Percentiles rank a stretch among this genome's conserved stretches.
Conservation (phyloP, 37 sponge, comb jelly and placozoan genomes). For the Axinella damicornis region DNA sequence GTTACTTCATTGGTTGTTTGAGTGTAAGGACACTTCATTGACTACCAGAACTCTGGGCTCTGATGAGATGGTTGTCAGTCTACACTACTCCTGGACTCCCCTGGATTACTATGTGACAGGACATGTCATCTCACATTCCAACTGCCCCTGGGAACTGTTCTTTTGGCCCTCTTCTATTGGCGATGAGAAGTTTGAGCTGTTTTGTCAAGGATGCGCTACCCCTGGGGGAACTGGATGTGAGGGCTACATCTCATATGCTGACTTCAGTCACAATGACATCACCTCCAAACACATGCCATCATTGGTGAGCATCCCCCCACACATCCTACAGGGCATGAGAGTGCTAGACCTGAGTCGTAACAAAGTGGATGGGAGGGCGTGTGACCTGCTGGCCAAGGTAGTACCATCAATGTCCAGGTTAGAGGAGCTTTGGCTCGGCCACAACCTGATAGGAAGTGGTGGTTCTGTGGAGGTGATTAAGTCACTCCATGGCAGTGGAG, state of each 20-base stretch:
- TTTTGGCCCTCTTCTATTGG: not conserved
- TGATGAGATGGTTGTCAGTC: not conserved
- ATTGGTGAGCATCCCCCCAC: not conserved
- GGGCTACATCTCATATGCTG: not conserved
- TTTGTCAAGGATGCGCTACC: not conserved
- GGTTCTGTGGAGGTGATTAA: slow-evolving; percentile 7
- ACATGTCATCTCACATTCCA: not conserved
- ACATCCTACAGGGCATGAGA: not conserved
- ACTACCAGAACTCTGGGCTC: slow-evolving; percentile 7
- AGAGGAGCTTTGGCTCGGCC: not conserved
- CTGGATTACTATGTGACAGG: slow-evolving; percentile 4
- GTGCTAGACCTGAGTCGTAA: not conserved
- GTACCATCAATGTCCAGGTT: not conserved
- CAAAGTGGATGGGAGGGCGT: slow-evolving; percentile 4
- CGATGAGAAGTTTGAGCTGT: not conserved
- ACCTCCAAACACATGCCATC: not conserved
- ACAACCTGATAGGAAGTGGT: slow-evolving; percentile 16
- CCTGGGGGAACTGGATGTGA: not conserved
- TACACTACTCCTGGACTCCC: slow-evolving; percentile 4
- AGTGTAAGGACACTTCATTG: not conserved
- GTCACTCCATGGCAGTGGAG: not conserved
- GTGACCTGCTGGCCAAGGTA: slow-evolving; percentile 1
- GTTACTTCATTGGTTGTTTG: not conserved
- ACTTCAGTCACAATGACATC: not conserved
- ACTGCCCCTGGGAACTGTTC: not conserved